Base-by-base conservation (phyloP, 1,140 invertebrate genomes). In the Drosophila hydei region DNA sequence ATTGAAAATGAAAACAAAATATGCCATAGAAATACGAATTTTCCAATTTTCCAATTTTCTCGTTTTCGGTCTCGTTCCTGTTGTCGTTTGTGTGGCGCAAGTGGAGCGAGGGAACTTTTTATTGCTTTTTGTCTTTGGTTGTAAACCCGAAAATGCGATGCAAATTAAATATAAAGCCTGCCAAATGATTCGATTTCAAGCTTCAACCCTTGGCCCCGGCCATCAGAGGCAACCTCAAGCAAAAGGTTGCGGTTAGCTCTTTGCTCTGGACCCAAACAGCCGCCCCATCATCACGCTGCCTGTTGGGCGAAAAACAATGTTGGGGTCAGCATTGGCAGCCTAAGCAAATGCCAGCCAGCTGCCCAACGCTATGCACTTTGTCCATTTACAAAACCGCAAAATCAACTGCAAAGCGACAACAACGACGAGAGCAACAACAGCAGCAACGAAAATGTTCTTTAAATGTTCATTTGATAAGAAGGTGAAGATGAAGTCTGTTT, bases 81-180 rank as follows among this genome's bases (percentile, higher is more conserved):
- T n/a, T n/a, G n/a, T n/a, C 8, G 27, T 30, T 0, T 40, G 4
- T 3, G 30, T 4, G 19, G 4, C 18, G 11, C 25, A 33, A 33
- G 30, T 33, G 43, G 27, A 23, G 25, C n/a, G 33, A 18, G n/a
- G 51, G 42, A 4, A 7, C 5, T 23, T 11, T 3, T 55, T 43
- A 52, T 52, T 43, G 60, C 60, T 54, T 30, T 45, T 23, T 43
- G 9, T 55, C 19, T 55, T 25, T 25, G 12, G 36, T 23, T 75
- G 54, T 54, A 69, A 56, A 30, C 40, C 52, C 30, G 56, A 40
- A 60, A 59, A 68, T 76, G 75, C 69, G 81, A 87, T 80, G 81
- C 81, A 85, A 85, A 85, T 85, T 85, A 87, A 85, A 85, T 85
- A 61, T 80, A 80, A 85, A 77, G 77, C 69, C 73, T 59, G 63